Evolutionary conservation across 2,888 invertebrate species (phyloP), one percentile per base, ranked within the genome.

Genomic region (Tipula vernalis): DNA sequence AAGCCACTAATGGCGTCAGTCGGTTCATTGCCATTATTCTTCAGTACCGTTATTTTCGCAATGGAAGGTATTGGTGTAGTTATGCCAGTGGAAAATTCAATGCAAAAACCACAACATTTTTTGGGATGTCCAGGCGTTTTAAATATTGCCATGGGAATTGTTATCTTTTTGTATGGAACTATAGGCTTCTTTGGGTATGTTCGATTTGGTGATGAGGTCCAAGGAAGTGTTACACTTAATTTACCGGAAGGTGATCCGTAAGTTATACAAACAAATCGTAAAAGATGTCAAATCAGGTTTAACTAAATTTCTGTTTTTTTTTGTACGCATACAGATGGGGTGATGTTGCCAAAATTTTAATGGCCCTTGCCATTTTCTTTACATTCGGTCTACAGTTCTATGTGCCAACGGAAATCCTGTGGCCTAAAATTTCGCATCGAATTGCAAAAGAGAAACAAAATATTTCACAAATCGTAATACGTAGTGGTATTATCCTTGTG

Each of bases 21-120:
- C 12, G 91, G 91, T 0, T 93, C 94, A 83, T 93, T 98, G 89
- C 99, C 99, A 0, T 92, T 98, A 86, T 99, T 98, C 92, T 97
- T 99, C 90, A 94, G 98, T 87, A 99, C 98, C 0, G 98, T 98
- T 0, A 96, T 99, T 89, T 99, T 98, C 90, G 98, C 99, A 1
- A 99, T 99, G 95, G 99, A 99, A 87, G 91, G 91, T 85, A 98
- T 99, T 88, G 97, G 97, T 83, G 96, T 96, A 86, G 96, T 98
- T 10, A 95, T 99, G 94, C 99, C 99, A 0, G 95, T 99, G n/a
- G 98, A 98, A 91, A 98, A 98, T 90, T 96, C 96, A 85, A 98
- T 99, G 98, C 93, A 93, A 28, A 95, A 95, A 86, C 97, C 97
- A 0, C 93, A 95, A 87, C 95, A 96, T 88, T 96, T 96, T 90